Evolutionary conservation across 2,113 vertebrate genomes (phyloP), one percentile per base, ranked within the genome.

Genomic region (Gavialis gangeticus): DNA sequence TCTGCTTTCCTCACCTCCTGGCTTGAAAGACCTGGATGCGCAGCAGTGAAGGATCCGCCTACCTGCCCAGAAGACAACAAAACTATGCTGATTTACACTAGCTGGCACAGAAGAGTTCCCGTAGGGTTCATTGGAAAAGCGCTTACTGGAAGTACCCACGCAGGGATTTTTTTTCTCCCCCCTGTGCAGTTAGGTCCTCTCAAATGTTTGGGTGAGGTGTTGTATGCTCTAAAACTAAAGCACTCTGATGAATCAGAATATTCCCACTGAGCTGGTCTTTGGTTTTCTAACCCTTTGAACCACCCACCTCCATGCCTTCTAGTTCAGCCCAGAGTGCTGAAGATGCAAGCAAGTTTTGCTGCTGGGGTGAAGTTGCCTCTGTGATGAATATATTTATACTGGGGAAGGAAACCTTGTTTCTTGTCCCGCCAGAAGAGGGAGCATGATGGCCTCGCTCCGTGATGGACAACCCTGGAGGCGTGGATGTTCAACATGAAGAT

Each of bases 331-430:
- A 73, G 34, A 22, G 22, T 13, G 11, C 34, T 9, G 6, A 8
- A 46, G 69, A 46, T 73, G 34, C 37, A 73, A 1, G 2, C 6
- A 24, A 2, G 34, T 67, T 30, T 67, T 28, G n/a, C 64, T 67
- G 8, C 19, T 54, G 0, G 1, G 30, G 21, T 75, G 60, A 57
- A 25, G 60, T 22, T 5, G 56, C 4, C n/a, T 73, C 21, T 14
- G 30, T 37, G n/a, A 34, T 22, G 0, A 12, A 22, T 71, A 13
- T 46, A 37, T 71, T 71, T 25, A 8, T 73, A 30, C 34, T 73
- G 69, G 15, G 24, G 69, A 21, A 73, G 24, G 5, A 46, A 4
- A 24, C 21, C 67, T 34, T 71, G 19, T 21, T 12, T 34, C 67
- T 71, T 37, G 67, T 24, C 21, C 54, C 17, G 25, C 18, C 16